These are phyloP conservation scores for Danionella dracula DNA, from an alignment of 2,797 vertebrate species.

Conservation along the genomic window DNA sequence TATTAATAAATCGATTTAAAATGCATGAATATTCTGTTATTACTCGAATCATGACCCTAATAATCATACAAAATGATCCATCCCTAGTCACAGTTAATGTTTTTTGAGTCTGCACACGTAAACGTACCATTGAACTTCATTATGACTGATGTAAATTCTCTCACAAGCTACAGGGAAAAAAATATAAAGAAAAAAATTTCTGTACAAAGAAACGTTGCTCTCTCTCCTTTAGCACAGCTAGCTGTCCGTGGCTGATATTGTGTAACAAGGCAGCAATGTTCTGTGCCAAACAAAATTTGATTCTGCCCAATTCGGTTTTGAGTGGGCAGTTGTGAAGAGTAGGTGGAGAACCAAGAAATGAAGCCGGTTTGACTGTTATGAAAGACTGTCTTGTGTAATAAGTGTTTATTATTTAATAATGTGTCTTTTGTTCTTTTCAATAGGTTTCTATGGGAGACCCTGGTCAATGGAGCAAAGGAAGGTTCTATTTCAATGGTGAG, in stretches of 20 bases:
- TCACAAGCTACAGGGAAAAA: no score
- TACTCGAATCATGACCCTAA: no score
- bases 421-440: not conserved
- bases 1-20: no score
- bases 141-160: no score
- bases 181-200: no score
- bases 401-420: no score
- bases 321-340: conserved; percentile 21
- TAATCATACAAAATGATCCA: no score
- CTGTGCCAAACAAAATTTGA: not conserved
- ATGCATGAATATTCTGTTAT: no score
- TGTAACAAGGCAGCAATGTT: not conserved
- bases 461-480: conserved; percentile 86
- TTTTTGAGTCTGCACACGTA: no score
- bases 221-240: not conserved
- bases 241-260: not conserved
- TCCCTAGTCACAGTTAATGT: no score
- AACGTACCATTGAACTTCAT: no score
- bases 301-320: not conserved
- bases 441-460: conserved; percentile 83
- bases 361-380: not conserved
- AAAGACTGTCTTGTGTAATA: conserved; percentile 5
- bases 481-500: conserved; percentile 82
- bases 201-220: not conserved
- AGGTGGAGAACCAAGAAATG: not conserved